Percentiles rank a stretch among this genome's conserved stretches.
phyloP scores from a whole-genome alignment of 2,113 vertebrate genomes.

The Colinus virginianus region DNA sequence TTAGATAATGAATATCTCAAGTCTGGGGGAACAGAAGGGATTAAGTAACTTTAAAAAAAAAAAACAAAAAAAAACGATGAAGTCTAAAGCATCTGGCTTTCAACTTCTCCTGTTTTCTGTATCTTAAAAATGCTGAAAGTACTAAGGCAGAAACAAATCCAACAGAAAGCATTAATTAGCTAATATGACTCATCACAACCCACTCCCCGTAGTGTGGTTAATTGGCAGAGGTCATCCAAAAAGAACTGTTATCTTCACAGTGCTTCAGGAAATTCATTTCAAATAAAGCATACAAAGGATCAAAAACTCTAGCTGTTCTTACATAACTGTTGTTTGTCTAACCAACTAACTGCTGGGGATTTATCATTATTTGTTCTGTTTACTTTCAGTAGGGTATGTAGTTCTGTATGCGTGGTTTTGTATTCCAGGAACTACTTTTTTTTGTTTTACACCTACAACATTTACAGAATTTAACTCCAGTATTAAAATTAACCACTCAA shows the following conservation, averaged over 20 bases:
- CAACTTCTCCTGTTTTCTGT: background rate
- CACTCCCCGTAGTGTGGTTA: background rate
- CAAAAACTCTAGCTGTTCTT: background rate
- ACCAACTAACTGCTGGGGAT: background rate
- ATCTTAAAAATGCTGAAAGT: background rate
- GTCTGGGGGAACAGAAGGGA: background rate
- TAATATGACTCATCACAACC: background rate
- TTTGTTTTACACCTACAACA: background rate
- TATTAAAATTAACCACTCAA: background rate
- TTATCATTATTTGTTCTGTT: background rate
- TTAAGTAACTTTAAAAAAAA: background rate
- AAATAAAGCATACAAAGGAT: background rate
- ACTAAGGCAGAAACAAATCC: background rate
- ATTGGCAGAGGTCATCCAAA: accelerated
- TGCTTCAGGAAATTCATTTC: background rate
- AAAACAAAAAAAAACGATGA: background rate
- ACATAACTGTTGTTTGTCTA: background rate
- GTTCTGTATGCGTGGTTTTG: background rate
- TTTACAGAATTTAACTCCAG: background rate
- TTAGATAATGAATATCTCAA: background rate
- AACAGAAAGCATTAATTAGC: accelerated
- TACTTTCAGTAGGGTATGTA: background rate
- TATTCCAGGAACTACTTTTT: background rate
- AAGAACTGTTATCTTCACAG: background rate
- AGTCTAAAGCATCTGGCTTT: background rate